Evolutionary conservation across 2,797 vertebrate genomes (phyloP), one percentile per base, ranked within the genome.

Genomic region (Pteronotus mesoamericanus): DNA sequence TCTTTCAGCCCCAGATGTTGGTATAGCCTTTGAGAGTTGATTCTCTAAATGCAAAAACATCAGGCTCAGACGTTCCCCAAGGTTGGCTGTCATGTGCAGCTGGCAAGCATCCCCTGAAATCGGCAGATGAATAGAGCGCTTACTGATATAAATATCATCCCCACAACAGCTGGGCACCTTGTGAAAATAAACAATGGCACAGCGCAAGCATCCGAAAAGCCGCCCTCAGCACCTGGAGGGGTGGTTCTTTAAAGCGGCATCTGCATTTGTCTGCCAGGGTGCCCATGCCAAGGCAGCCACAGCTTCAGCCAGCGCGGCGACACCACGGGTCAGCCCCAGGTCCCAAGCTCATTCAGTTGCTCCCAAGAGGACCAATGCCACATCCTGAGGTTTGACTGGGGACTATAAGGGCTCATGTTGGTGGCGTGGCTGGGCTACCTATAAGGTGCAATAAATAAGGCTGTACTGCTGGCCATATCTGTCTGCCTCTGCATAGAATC

Each of bases 121-220:
- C 78, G 6, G 91, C 93, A 96, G 96, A 97, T 96, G 97, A 96
- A 97, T 95, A 82, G 94, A 97, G 80, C 80, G 86, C 89, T 98
- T 96, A 96, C 93, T 97, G 96, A 96, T 97, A 96, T 93, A 97
- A 97, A 97, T 97, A 97, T 96, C 97, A 97, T 86, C 96, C 86
- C 92, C 6, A 3, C 91, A 96, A 95, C 97, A 97, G 97, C 97
- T 98, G 97, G 96, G 97, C 2, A 85, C 91, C 96, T 97, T 83
- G 34, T 0, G n/a, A 96, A 96, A 97, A 97, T 96, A 96, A 97
- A 96, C 97, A 97, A 3, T 91, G 95, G 95, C 94, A 91, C 78
- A 86, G 80, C 5, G 0, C 51, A 85, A 94, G 89, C 91, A 34
- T 88, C 92, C 88, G 93, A 96, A 94, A 96, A 95, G 92, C 94